Evolutionary conservation across 2,113 vertebrate genomes (phyloP), one percentile per base, ranked within the genome.

Genomic region (Prolemur simus): DNA sequence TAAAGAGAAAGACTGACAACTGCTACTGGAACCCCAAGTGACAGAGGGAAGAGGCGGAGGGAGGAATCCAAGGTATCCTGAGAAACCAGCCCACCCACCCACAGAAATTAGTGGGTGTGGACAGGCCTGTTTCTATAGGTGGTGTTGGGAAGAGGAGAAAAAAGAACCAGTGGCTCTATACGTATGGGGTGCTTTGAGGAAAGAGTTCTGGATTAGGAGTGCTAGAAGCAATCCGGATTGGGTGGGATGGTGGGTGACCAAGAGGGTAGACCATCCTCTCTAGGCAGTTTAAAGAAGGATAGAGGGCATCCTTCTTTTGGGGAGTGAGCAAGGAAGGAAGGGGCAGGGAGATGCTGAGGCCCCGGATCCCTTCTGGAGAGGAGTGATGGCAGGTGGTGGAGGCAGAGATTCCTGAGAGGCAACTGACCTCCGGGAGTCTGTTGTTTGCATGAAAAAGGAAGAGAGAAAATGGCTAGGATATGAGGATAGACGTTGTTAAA

Each of bases 1-100:
- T 54, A 20, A 78, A 73, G 47, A 86, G 84, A 76, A 84, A 92
- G 56, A 89, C 83, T 71, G 89, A 95, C 52, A 91, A 80, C n/a
- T 66, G 86, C 74, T 73, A 76, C 77, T 0, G 45, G 83, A 91
- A 90, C 45, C 85, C 34, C 49, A 47, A 13, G 63, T 29, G 69
- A 42, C 20, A 37, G 71, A 86, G 39, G 77, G 81, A 63, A 91
- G 78, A 58, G 49, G 47, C 60, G 45, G 27, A 71, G 25, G 8
- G 63, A 87, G 63, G 78, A 86, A 84, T 83, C 87, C 52, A n/a
- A 69, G 58, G 60, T 68, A 96, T 91, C 73, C 39, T 69, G 95
- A 95, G 88, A 94, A 97, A 95, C 89, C 89, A 94, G 91, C 78
- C 87, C 86, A 83, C 66, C 49, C 47, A 92, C 87, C 69, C 54